These are phyloP conservation scores for Hyperoplus lanceolatus DNA, from an alignment of 2,797 vertebrate species.

Conservation along the genomic window DNA sequence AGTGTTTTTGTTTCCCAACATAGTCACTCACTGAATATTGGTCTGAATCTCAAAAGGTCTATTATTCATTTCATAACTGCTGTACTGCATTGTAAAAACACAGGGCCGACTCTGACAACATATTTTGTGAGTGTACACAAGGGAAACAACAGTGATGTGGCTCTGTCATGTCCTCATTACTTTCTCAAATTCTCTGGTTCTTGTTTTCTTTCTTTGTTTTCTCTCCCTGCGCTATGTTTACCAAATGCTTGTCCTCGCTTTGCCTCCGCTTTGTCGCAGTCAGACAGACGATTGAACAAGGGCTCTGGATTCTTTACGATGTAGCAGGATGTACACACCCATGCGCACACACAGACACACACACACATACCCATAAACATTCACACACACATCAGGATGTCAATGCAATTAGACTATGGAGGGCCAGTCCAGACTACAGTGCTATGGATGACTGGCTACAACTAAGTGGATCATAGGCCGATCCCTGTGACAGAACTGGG, in stretches of 20 bases:
- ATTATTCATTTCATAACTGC: conserved; percentile 34
- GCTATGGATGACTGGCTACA: conserved; percentile 72
- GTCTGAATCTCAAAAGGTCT: conserved; percentile 15
- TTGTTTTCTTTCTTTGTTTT: conserved; percentile 6
- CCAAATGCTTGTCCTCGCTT: conserved; percentile 28
- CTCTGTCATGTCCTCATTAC: conserved; percentile 23
- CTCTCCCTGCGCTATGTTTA: conserved; percentile 2
- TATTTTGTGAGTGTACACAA: conserved; percentile 15
- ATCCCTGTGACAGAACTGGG: conserved; percentile 84
- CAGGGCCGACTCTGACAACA: conserved; percentile 19
- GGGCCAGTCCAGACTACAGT: conserved; percentile 55
- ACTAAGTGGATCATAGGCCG: conserved; percentile 67
- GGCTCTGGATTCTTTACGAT: conserved; percentile 42
- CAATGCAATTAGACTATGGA: conserved; percentile 76
- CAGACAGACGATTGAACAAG: conserved; percentile 25
- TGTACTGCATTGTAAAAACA: conserved; percentile 12
- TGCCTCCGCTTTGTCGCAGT: conserved; percentile 9
- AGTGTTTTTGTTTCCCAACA: conserved; percentile 2
- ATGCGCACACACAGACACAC: conserved; percentile 5
- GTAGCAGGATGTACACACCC: conserved; percentile 42
- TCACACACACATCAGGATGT: conserved; percentile 61
- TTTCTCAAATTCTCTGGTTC: not conserved
- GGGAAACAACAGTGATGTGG: conserved; percentile 8
- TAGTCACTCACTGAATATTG: conserved; percentile 12
- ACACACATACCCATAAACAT: conserved; percentile 7